Conservation (phyloP, 2,888 invertebrate genomes). For the Spodoptera picta region DNA sequence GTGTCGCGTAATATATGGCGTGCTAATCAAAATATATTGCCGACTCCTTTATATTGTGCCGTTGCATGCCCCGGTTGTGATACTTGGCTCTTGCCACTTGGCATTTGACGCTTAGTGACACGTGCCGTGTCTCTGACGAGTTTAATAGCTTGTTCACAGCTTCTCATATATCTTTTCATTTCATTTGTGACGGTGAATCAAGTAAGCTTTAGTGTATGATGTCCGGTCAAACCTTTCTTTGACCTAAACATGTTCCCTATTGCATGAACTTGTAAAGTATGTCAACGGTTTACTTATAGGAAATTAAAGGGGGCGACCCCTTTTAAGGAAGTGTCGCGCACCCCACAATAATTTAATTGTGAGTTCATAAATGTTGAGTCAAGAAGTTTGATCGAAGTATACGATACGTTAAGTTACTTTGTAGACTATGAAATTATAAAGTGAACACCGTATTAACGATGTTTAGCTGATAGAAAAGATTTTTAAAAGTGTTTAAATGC, state of each 20-base stretch:
- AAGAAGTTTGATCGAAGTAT: conserved; percentile 49
- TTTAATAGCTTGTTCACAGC: conserved; percentile 54
- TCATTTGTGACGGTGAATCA: conserved; percentile 28
- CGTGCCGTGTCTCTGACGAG: conserved; percentile 55
- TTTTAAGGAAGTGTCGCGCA: conserved; percentile 34
- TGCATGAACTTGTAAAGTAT: conserved; percentile 31
- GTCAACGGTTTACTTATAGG: conserved; percentile 36
- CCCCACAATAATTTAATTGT: conserved; percentile 46
- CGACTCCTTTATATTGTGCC: conserved; percentile 65
- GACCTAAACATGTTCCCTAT: conserved; percentile 15
- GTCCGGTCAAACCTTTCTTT: conserved; percentile 8
- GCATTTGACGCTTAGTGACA: conserved; percentile 54
- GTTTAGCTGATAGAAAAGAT: background rate
- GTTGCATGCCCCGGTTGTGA: conserved; percentile 62
- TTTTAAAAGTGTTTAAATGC: conserved; percentile 4
- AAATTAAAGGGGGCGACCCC: conserved; percentile 32
- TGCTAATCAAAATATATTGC: conserved; percentile 79
- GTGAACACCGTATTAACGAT: background rate
- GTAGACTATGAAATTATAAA: conserved; percentile 1
- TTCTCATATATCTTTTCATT: conserved; percentile 52
- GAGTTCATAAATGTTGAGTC: conserved; percentile 40
- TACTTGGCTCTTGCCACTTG: conserved; percentile 53
- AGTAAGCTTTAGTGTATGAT: conserved; percentile 24
- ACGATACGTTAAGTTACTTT: conserved; percentile 32
- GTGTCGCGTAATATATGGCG: conserved; percentile 67